phyloP scores from a whole-genome alignment of 2,797 vertebrate species.

The Synanceia verrucosa region DNA sequence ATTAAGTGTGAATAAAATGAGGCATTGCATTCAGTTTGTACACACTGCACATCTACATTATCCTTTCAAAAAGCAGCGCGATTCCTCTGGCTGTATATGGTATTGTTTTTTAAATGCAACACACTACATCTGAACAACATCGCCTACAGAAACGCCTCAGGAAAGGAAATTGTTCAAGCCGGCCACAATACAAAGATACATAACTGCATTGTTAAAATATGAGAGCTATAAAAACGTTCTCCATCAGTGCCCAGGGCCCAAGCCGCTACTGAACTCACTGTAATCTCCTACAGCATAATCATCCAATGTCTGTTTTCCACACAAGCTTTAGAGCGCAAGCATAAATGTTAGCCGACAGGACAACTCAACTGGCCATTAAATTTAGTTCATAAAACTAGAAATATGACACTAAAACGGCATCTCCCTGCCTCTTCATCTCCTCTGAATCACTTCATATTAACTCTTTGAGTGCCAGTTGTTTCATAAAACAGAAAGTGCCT shows the following conservation, averaged over 20 bases:
- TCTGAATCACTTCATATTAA: conserved; percentile 11
- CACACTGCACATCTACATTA: neutral
- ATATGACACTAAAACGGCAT: neutral
- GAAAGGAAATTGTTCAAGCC: conserved; percentile 19
- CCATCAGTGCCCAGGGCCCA: conserved; percentile 1
- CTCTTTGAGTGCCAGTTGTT: neutral
- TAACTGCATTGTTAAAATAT: neutral
- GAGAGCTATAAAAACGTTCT: neutral
- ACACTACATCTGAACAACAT: conserved; percentile 5
- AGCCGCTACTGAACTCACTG: conserved; percentile 6
- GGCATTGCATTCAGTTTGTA: neutral
- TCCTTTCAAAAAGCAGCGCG: neutral
- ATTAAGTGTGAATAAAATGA: conserved; percentile 9
- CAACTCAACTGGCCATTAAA: neutral
- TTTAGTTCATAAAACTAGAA: neutral
- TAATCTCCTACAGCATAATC: neutral
- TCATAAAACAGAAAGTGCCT: no score
- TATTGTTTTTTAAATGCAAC: conserved; percentile 24
- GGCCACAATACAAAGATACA: neutral
- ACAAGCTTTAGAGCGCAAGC: neutral
- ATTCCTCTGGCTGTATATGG: neutral
- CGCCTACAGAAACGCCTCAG: conserved; percentile 8
- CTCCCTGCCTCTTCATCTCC: neutral
- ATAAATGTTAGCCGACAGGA: neutral
- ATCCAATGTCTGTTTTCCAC: conserved; percentile 1